These are phyloP conservation scores for Stegodyphus mimosarum DNA, from an alignment of 1,140 invertebrate species.

Conservation along the genomic window DNA sequence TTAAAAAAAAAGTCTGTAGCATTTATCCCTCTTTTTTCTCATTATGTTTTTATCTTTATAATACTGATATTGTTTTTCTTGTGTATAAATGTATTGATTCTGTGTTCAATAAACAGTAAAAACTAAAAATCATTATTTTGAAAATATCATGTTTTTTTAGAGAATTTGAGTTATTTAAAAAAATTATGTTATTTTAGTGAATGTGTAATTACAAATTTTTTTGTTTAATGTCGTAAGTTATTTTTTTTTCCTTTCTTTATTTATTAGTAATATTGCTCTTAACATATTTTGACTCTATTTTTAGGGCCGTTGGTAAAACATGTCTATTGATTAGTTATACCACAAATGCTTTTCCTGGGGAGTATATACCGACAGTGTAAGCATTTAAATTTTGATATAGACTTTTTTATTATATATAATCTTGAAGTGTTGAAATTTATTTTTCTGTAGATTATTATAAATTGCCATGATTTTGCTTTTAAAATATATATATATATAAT, in stretches of 20 bases:
- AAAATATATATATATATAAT: too few relatives aligned
- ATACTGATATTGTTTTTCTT: too few relatives aligned
- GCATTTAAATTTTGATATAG: conserved; percentile 63
- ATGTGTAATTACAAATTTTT: neutral
- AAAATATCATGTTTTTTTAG: too few relatives aligned
- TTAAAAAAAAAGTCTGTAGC: too few relatives aligned
- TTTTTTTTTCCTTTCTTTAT: neutral
- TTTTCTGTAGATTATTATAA: neutral
- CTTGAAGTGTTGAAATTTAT: neutral
- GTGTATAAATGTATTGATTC: too few relatives aligned
- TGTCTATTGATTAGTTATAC: conserved; percentile 99
- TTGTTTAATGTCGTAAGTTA: neutral
- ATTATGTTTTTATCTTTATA: too few relatives aligned
- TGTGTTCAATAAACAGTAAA: too few relatives aligned
- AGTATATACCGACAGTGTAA: conserved; percentile 97
- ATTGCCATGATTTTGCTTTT: neutral
- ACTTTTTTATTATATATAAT: neutral
- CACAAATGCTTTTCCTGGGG: conserved; percentile 97
- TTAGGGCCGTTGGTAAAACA: conserved; percentile 95
- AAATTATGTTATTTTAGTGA: too few relatives aligned
- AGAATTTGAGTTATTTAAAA: too few relatives aligned
- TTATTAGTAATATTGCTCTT: neutral
- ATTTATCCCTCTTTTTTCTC: too few relatives aligned
- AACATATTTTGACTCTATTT: conserved; percentile 11
- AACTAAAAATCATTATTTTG: too few relatives aligned